Base-by-base conservation (phyloP, 2,113 vertebrate species). In the Megaleporinus macrocephalus region DNA sequence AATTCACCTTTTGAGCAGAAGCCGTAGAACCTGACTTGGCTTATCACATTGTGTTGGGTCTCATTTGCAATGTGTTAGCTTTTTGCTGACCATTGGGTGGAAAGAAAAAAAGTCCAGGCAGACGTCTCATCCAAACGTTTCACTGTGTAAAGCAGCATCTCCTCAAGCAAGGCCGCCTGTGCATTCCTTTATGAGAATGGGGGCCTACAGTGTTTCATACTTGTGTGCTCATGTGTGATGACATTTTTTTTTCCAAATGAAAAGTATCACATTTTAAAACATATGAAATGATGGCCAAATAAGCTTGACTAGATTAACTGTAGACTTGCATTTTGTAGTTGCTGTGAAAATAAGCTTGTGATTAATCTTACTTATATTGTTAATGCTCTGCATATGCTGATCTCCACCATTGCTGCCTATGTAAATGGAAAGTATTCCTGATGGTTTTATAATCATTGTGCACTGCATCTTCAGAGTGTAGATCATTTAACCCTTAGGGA, bases 351-450 rank as follows among this genome's bases (percentile, higher is more conserved):
- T 76, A 85, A 85, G 88, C 89, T 92, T 93, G 88, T 89, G 82
- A 71, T 89, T 91, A 81, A 57, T 76, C 49, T 74, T 82, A 76
- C 68, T 87, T 85, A 83, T 88, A 10, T 87, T 83, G 86, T 85
- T 87, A 86, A 87, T 88, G 88, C 87, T 90, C 89, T 87, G 88
- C 91, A 87, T 89, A 87, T 90, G 88, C 90, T 90, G 87, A 91
- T 89, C 87, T 92, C 87, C 87, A 91, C 91, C 92, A 90, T 88
- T 88, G 92, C 89, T 94, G 93, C 92, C 92, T 92, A 89, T 68
- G 76, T 91, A 79, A 84, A 87, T 88, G 81, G 86, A 77, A n/a
- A 44, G 83, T 88, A 85, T 86, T 91, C 69, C 88, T 81, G 82
- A 89, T 84, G 81, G 85, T 86, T 86, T 84, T 84, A 85, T 86